These are phyloP conservation scores for Phoxinus dragarum DNA, from an alignment of 2,797 vertebrate species.

Conservation along the genomic window DNA sequence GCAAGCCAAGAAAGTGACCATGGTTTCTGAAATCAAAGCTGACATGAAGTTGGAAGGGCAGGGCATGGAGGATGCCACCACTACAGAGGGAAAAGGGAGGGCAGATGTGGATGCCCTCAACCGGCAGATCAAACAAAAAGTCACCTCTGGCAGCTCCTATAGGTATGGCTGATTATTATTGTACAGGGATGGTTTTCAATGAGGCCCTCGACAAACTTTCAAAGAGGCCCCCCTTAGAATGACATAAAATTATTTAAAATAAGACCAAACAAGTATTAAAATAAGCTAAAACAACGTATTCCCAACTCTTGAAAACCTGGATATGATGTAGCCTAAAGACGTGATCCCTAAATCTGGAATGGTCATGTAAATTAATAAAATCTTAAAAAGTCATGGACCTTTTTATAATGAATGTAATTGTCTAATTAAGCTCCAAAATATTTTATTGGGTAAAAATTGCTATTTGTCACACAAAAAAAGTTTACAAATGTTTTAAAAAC, in stretches of 20 bases:
- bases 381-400: not conserved
- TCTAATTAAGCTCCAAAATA: not conserved
- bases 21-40: conserved; percentile 70
- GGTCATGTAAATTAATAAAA: not conserved
- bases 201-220: not conserved
- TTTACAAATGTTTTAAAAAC: too few species aligned
- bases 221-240: not conserved
- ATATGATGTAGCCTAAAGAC: not conserved
- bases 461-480: not conserved
- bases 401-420: not conserved
- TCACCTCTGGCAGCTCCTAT: conserved; percentile 86
- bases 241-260: not conserved
- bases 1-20: conserved; percentile 61
- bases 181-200: conserved; percentile 13
- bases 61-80: conserved; percentile 49
- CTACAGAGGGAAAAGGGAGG: conserved; percentile 77
- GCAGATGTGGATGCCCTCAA: conserved; percentile 90
- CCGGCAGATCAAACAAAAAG: conserved; percentile 92
- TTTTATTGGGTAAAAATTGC: not conserved
- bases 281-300: not conserved
- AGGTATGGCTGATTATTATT: conserved; percentile 79
- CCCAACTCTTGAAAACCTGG: not conserved
- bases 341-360: not conserved
- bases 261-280: not conserved
- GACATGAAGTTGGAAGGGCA: conserved; percentile 62